Evolutionary conservation across 2,888 invertebrate genomes (phyloP).

Genomic region (Pyrrhosoma nymphula): DNA sequence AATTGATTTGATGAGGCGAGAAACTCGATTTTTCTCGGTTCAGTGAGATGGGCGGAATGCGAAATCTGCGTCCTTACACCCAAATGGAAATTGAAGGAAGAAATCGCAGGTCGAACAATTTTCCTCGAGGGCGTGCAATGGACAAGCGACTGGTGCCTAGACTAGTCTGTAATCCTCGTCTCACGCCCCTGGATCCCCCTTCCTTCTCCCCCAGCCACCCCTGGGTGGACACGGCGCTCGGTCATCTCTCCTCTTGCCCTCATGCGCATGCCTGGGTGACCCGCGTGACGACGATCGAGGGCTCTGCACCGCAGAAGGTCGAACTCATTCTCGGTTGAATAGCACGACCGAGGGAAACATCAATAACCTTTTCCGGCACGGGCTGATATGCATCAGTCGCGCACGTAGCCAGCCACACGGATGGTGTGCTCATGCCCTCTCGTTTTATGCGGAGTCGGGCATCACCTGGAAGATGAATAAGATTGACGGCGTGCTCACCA

Average conservation of each 20-base stretch:
- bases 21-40: neutral
- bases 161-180: neutral
- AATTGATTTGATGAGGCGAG: neutral
- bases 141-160: neutral
- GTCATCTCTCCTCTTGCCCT: neutral
- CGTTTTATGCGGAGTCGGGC: neutral
- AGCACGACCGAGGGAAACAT: neutral
- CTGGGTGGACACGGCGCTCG: neutral
- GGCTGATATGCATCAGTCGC: neutral
- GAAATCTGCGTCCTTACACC: neutral
- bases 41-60: neutral
- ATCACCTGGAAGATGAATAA: neutral
- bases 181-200: neutral
- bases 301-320: neutral
- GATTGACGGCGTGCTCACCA: neutral
- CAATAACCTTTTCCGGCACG: neutral
- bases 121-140: too few species aligned
- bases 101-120: neutral
- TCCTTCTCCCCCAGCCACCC: neutral
- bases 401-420: neutral
- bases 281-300: constrained; percentile 2
- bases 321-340: neutral
- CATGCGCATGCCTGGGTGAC: neutral
- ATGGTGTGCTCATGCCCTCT: neutral
- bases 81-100: neutral